phyloP scores from a whole-genome alignment of 2,888 invertebrate species.

The Agrochola circellaris region DNA sequence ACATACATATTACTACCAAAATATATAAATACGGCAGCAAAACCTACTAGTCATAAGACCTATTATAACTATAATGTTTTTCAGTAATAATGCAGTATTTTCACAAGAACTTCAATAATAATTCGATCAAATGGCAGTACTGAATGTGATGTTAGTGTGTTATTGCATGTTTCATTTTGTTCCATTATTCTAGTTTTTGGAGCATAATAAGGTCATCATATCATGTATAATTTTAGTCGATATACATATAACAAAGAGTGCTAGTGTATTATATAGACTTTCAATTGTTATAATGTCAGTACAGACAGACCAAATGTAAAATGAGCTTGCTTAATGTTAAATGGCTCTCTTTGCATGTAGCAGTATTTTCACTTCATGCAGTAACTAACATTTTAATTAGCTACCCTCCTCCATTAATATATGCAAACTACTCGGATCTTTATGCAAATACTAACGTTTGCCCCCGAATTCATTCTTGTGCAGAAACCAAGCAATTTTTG shows the following conservation, averaged over 20 bases:
- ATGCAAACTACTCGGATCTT: too few species aligned
- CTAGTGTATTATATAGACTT: neutral
- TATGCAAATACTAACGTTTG: neutral
- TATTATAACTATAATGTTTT: neutral
- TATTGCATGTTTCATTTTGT: neutral
- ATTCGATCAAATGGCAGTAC: conserved; percentile 7
- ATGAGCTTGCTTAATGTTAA: neutral
- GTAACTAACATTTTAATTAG: conserved; percentile 13
- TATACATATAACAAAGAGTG: neutral
- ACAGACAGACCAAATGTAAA: neutral
- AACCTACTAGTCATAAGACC: too few species aligned
- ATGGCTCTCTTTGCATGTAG: neutral
- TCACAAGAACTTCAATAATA: neutral
- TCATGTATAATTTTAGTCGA: neutral
- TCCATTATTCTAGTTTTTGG: neutral
- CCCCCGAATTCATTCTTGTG: too few species aligned
- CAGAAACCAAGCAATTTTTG: neutral
- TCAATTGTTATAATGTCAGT: neutral
- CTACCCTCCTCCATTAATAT: neutral
- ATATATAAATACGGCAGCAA: neutral
- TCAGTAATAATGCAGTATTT: neutral
- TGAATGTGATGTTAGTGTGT: neutral
- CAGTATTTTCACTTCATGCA: conserved; percentile 25
- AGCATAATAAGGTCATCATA: neutral
- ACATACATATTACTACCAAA: neutral